phyloP scores from a whole-genome alignment of 1,140 invertebrate species.

The Coenobita brevimanus region DNA sequence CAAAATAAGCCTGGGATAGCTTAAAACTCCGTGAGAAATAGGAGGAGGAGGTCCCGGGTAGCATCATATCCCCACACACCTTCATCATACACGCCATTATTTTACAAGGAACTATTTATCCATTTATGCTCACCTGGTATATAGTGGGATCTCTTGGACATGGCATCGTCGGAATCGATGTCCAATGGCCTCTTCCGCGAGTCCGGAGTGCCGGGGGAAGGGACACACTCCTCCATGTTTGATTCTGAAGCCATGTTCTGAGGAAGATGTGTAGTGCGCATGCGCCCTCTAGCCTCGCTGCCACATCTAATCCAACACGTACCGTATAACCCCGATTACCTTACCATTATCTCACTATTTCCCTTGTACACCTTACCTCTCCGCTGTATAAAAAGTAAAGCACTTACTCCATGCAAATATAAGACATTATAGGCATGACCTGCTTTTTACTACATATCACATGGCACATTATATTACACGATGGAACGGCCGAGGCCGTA shows the following conservation, averaged over 20 bases:
- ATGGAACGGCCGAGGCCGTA: too few species aligned
- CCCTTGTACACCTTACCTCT: background rate
- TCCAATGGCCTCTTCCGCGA: conserved; percentile 88
- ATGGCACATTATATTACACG: too few species aligned
- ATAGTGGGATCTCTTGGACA: conserved; percentile 90
- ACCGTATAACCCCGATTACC: background rate
- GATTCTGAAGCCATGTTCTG: conserved; percentile 64
- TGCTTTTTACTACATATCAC: too few species aligned
- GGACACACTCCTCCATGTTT: conserved; percentile 65
- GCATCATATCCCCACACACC: too few species aligned
- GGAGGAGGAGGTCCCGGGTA: too few species aligned
- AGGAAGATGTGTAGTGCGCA: conserved; percentile 55
- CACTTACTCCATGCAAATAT: too few species aligned
- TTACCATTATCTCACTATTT: background rate
- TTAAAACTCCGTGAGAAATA: too few species aligned
- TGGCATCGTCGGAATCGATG: conserved; percentile 88
- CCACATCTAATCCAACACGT: background rate
- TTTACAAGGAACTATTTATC: too few species aligned
- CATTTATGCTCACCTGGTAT: conserved; percentile 84
- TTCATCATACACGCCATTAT: too few species aligned
- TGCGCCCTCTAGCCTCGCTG: conserved; percentile 12
- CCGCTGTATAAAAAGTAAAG: too few species aligned
- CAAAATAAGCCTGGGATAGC: too few species aligned
- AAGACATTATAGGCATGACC: too few species aligned
- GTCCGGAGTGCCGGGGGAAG: conserved; percentile 69